Percentiles rank a stretch among this genome's conserved stretches.
Evolutionary conservation across 2,888 invertebrate genomes (phyloP).

Genomic region (Cataglyphis altisquamis): DNA sequence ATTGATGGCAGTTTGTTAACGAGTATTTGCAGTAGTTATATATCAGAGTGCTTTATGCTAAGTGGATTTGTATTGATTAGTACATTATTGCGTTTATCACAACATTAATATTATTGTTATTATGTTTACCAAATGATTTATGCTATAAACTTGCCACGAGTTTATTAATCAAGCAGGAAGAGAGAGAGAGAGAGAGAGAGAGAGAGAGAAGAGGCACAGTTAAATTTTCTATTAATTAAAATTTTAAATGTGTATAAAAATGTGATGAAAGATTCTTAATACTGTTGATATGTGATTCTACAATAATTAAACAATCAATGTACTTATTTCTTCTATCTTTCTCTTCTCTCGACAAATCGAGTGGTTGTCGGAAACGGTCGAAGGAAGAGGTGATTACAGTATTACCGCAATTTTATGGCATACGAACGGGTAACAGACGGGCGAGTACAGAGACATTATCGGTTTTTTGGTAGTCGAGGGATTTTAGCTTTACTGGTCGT

Average conservation of each 20-base stretch:
- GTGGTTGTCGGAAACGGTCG: constrained; percentile 3
- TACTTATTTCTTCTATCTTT: constrained; percentile 8
- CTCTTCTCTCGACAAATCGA: constrained; percentile 11
- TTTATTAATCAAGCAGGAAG: background rate
- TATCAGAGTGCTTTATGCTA: background rate
- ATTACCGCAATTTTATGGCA: constrained; percentile 70
- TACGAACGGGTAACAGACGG: constrained; percentile 69
- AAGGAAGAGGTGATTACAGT: constrained; percentile 62
- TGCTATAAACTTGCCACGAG: background rate
- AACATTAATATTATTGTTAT: constrained; percentile 5
- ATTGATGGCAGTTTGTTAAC: constrained; percentile 31
- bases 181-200: background rate
- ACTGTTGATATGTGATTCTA: background rate
- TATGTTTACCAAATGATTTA: background rate
- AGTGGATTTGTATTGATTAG: background rate
- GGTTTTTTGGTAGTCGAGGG: constrained; percentile 72
- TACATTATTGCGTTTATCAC: background rate
- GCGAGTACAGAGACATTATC: constrained; percentile 68
- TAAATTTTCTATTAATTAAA: background rate
- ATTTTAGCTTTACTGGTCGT: constrained; percentile 74
- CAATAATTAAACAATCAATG: constrained; percentile 26
- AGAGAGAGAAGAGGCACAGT: background rate
- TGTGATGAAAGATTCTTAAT: constrained; percentile 1
- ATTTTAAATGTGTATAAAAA: background rate
- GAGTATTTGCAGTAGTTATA: constrained; percentile 17